Base-by-base conservation (phyloP, 2,888 invertebrate species). In the Choreutis nemorana region DNA sequence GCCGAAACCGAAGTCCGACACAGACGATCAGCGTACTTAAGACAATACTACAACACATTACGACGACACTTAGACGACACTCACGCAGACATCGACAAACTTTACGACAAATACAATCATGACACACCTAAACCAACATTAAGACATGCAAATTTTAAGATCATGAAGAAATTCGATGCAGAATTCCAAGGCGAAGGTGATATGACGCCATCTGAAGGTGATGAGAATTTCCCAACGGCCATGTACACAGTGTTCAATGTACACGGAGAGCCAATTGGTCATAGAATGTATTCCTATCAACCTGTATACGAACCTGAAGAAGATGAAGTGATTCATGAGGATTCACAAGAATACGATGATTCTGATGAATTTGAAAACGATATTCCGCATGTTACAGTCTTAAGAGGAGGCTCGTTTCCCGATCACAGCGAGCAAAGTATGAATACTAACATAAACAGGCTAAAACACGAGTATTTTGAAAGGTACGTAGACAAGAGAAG, bases 231-330 rank as follows among this genome's bases (percentile, higher is more conserved):
- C 5, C 78, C 78, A 1, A 78, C 77, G 13, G 70, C 77, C 13
- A 57, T 78, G 0, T 78, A 77, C 29, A 78, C 77, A 6, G 68
- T 78, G 26, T 78, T 65, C 16, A 77, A 78, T 46, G 58, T 75
- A 1, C 71, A 77, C n/a, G 78, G 77, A 11, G 75, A 77, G 45
- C 72, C 75, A n/a, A 65, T 78, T 20, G 75, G 71, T 0, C 78
- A 78, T 34, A 70, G 70, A 28, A 37, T 78, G 11, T 75, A 72
- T 45, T 75, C 78, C 0, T 78, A 71, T 24, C 78, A 77, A 46
- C 78, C 77, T n/a, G 72, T 71, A 0, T 77, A 75, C 29, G 75
- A 75, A 40, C 75, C 75, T 3, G 75, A 77, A 47, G 66, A 64
- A 21, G 66, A 62, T 20, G 40, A 68, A 10, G 36, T 66, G 1